Evolutionary conservation across 2,888 invertebrate species (phyloP), one percentile per base, ranked within the genome.

Genomic region (Leptopilina syphax): DNA sequence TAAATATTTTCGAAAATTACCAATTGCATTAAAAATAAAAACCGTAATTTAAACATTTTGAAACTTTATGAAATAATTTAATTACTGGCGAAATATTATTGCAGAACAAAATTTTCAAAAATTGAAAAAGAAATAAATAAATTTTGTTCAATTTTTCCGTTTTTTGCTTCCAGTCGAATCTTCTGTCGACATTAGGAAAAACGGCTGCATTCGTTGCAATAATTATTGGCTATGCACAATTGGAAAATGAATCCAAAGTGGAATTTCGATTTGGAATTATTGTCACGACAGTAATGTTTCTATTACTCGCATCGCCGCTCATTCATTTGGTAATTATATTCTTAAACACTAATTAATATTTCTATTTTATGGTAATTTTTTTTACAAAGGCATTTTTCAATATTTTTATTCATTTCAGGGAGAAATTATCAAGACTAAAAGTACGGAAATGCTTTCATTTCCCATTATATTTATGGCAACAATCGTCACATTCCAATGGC

Each of bases 361-460:
- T 47, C 5, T 9, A 47, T 34, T 34, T 3, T 34, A 34, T 34
- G 34, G 3, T 3, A 34, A 34, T 34, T 3, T 34, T 34, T 34
- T 34, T 34, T 34, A 34, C 34, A 34, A 34, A 34, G 3, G 3
- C 1, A 34, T 3, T 12, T 78, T 65, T 12, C 73, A 68, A 76
- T 80, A 13, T 77, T 65, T 10, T 79, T 77, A 70, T 80, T 27
- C 83, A 73, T 81, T 81, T 65, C 77, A 97, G 97, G 93, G 94
- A 85, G 94, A 96, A 80, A 96, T 98, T 78, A 94, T 98, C 54
- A 93, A 93, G 88, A 96, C 96, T 18, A 95, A 96, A 92, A 97
- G 96, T 91, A 97, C 98, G 0, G 97, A 96, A 82, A 95, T 95
- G 60, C 93, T 99, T 92, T 98, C 98, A 6, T 97, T 98, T 90